Conservation (phyloP, 2,888 invertebrate species). For the Eupithecia inturbata region DNA sequence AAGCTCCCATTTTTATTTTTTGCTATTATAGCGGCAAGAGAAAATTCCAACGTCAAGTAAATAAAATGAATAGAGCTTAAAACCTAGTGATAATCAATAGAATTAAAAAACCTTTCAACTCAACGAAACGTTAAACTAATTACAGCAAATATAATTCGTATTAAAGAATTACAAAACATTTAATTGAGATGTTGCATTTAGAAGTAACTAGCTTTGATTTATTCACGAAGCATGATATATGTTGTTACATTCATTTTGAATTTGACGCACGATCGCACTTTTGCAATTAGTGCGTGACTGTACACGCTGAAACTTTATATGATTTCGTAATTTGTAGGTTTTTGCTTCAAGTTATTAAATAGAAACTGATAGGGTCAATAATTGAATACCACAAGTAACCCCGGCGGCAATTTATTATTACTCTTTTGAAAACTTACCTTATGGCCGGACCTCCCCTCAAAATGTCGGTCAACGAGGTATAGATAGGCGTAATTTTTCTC, state of each 20-base stretch:
- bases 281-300: constrained; percentile 61
- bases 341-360: constrained; percentile 49
- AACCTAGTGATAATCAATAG: background rate
- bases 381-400: background rate
- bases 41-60: background rate
- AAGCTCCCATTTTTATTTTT: too few relatives aligned
- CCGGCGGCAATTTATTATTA: background rate
- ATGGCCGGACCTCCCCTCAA: too few relatives aligned
- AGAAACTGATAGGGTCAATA: background rate
- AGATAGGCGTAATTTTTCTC: too few relatives aligned
- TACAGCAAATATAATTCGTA: background rate
- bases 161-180: background rate
- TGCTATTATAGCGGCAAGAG: too few relatives aligned
- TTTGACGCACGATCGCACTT: constrained; percentile 34
- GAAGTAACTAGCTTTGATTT: constrained; percentile 11
- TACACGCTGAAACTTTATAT: constrained; percentile 52
- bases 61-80: background rate
- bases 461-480: too few relatives aligned
- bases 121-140: background rate
- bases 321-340: constrained; percentile 48
- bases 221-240: constrained; percentile 41
- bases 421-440: background rate
- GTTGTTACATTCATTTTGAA: constrained; percentile 24
- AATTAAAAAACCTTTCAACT: background rate
- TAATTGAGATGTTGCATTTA: constrained; percentile 2